phyloP scores from a whole-genome alignment of 2,113 vertebrate species.

The Chloebia gouldiae region DNA sequence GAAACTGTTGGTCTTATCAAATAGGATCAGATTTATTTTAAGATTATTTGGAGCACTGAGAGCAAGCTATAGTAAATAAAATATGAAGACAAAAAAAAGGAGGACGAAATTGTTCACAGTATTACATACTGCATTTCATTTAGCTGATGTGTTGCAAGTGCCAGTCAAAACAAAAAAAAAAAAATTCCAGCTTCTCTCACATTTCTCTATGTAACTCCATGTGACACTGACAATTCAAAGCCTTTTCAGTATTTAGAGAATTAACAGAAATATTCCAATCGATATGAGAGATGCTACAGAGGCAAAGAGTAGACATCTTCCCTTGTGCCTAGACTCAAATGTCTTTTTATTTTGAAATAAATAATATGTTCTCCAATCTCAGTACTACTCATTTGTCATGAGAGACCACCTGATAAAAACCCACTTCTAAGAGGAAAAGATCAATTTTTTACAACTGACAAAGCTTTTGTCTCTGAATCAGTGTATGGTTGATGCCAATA shows the following conservation, averaged over 20 bases:
- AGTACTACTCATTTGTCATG: background rate
- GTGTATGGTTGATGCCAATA: background rate
- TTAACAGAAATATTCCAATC: background rate
- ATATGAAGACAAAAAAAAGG: constrained; percentile 13
- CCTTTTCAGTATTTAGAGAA: background rate
- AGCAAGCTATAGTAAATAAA: constrained; percentile 32
- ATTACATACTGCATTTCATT: background rate
- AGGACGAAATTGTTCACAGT: background rate
- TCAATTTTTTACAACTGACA: background rate
- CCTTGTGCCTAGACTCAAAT: background rate
- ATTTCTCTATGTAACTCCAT: background rate
- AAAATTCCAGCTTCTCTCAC: background rate
- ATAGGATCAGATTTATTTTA: constrained; percentile 34
- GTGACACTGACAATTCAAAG: background rate
- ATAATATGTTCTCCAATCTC: background rate
- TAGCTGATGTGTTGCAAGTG: background rate
- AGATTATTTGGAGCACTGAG: constrained; percentile 25
- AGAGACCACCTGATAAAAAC: background rate
- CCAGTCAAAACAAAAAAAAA: constrained; percentile 13
- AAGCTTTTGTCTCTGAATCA: background rate
- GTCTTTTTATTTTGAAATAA: background rate
- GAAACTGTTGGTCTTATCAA: constrained; percentile 19
- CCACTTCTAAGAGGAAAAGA: background rate
- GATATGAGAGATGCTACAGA: background rate
- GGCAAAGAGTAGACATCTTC: background rate